These are phyloP conservation scores for Diplolepis rosae DNA, from an alignment of 2,888 invertebrate species.

Conservation along the genomic window DNA sequence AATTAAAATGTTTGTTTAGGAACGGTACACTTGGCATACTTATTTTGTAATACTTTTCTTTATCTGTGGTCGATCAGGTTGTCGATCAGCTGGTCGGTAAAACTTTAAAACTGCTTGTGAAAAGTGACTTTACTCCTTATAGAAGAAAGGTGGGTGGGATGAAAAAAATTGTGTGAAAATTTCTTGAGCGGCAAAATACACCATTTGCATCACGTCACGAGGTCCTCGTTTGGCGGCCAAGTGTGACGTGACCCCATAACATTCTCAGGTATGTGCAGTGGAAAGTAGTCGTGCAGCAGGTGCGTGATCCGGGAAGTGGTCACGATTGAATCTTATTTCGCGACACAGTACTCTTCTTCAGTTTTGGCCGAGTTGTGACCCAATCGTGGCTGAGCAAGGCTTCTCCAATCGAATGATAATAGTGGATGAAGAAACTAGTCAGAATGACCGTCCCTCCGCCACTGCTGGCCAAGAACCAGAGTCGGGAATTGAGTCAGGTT, in stretches of 20 bases:
- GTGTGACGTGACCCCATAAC: slow-evolving; percentile 28
- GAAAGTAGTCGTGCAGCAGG: slow-evolving; percentile 47
- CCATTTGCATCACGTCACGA: no score
- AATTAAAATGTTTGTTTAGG: not conserved
- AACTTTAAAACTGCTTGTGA: no score
- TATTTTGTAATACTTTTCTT: not conserved
- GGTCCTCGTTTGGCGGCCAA: not conserved
- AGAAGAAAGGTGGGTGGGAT: no score
- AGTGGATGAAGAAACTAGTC: slow-evolving; percentile 59
- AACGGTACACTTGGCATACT: not conserved
- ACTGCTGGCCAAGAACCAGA: slow-evolving; percentile 57
- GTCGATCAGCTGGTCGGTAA: not conserved
- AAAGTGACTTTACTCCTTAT: not conserved
- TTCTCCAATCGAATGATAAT: slow-evolving; percentile 38
- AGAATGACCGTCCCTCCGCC: slow-evolving; percentile 66
- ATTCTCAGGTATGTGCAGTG: slow-evolving; percentile 44
- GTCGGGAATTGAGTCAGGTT: slow-evolving; percentile 53
- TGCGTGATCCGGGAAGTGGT: slow-evolving; percentile 41
- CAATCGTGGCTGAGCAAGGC: not conserved
- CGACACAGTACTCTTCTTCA: not conserved
- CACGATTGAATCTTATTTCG: not conserved
- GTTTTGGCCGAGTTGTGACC: not conserved
- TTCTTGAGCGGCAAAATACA: not conserved
- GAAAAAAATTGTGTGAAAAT: not conserved
- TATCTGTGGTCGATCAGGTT: not conserved